Percentiles rank a stretch among this genome's conserved stretches.
Evolutionary conservation across 2,888 invertebrate species (phyloP).

Genomic region (Adelognathus sp.): DNA sequence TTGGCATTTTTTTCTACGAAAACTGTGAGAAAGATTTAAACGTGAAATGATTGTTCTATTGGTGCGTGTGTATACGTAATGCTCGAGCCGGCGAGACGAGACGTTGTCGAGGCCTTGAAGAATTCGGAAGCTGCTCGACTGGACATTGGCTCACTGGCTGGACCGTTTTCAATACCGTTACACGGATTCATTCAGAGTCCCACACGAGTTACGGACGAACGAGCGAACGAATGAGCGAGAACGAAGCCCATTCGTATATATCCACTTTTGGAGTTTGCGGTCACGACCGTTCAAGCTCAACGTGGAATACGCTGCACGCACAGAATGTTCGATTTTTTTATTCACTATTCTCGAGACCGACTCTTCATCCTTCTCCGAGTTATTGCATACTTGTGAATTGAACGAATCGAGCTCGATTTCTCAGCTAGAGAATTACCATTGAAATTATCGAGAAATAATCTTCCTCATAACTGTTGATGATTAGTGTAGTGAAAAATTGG

Average conservation of each 20-base stretch:
- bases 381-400: too few relatives aligned
- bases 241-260: slow-evolving; percentile 3
- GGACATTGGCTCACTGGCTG: slow-evolving; percentile 61
- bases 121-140: slow-evolving; percentile 64
- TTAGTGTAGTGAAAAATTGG: too few relatives aligned
- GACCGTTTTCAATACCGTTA: slow-evolving; percentile 69
- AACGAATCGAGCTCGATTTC: too few relatives aligned
- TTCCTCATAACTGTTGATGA: too few relatives aligned
- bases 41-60: neutral
- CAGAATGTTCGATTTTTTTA: too few relatives aligned
- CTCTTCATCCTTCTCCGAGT: too few relatives aligned
- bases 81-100: slow-evolving; percentile 3
- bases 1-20: neutral
- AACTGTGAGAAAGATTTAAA: neutral
- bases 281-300: slow-evolving; percentile 37
- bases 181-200: slow-evolving; percentile 64
- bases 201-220: slow-evolving; percentile 50
- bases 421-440: too few relatives aligned
- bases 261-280: slow-evolving; percentile 52
- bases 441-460: too few relatives aligned
- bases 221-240: slow-evolving; percentile 41
- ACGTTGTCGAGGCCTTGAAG: slow-evolving; percentile 43
- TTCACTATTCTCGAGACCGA: too few relatives aligned
- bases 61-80: neutral
- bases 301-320: too few relatives aligned